A percentile compares a stretch with the other conserved stretches of the same genome.
Evolutionary conservation across 2,888 invertebrate species (phyloP).

Genomic region (Andrena hattorfiana): DNA sequence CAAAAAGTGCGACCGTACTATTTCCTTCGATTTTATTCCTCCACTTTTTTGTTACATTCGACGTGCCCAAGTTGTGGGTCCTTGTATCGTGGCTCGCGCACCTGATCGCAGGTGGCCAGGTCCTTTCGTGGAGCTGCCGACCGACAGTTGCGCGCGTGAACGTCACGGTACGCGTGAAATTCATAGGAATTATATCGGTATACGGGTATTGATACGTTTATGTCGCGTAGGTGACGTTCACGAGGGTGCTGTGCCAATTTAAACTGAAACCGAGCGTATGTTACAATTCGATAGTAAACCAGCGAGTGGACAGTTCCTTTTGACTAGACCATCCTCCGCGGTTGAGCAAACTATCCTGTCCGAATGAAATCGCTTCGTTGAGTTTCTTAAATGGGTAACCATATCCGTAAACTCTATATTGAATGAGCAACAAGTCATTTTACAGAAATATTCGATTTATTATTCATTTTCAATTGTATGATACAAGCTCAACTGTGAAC

Average conservation of each 20-base stretch:
- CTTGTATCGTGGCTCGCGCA: constrained; percentile 35
- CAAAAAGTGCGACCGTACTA: constrained; percentile 71
- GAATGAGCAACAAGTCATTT: background rate
- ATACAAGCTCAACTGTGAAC: constrained; percentile 10
- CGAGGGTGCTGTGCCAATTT: background rate
- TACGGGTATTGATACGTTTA: constrained; percentile 60
- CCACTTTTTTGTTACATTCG: constrained; percentile 44
- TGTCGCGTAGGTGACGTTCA: constrained; percentile 41
- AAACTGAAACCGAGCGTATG: background rate
- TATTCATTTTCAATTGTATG: background rate
- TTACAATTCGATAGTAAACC: background rate
- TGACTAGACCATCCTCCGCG: background rate
- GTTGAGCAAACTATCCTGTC: background rate
- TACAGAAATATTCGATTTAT: constrained; percentile 2
- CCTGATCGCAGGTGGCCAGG: background rate
- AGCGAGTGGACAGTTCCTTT: background rate
- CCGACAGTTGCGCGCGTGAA: constrained; percentile 24
- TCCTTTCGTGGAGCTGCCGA: background rate
- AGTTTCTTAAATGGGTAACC: background rate
- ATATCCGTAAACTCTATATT: background rate
- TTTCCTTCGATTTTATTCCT: constrained; percentile 53
- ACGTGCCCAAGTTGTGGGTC: constrained; percentile 41
- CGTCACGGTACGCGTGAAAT: constrained; percentile 37
- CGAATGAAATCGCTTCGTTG: background rate
- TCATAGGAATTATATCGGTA: constrained; percentile 57